Conservation (phyloP, 2,797 vertebrate genomes). For the Petrocephalus sullivani region DNA sequence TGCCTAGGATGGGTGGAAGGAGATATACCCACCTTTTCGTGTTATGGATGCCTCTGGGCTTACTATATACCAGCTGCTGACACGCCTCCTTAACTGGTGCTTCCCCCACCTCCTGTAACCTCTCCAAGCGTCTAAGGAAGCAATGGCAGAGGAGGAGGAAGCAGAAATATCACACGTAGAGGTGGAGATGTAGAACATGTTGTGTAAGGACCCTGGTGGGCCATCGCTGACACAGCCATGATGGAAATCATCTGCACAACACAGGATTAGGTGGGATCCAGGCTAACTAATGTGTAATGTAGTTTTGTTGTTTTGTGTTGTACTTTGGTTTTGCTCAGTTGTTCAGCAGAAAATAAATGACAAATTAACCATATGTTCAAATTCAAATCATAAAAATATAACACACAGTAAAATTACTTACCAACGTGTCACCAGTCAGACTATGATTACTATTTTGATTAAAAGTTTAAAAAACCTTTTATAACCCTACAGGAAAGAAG, state of each 20-base stretch:
- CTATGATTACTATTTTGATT: not conserved
- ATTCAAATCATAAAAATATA: not conserved
- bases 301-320: not conserved
- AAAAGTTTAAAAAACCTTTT: not conserved
- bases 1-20: slow-evolving; percentile 20
- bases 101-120: not conserved
- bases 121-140: slow-evolving; percentile 11
- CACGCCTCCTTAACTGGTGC: not conserved
- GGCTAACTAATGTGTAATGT: not conserved
- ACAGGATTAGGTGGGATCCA: not conserved
- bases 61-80: not conserved
- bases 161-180: slow-evolving; percentile 5
- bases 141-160: slow-evolving; percentile 8
- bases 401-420: not conserved
- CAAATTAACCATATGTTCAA: not conserved
- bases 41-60: slow-evolving; percentile 31
- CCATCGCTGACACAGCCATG: not conserved
- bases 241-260: not conserved
- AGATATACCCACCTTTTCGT: slow-evolving; percentile 31
- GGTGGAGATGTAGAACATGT: not conserved
- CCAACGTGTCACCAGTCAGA: not conserved
- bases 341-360: not conserved
- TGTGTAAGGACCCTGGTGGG: not conserved
- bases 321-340: not conserved
- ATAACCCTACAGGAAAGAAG: no score